Evolutionary conservation across 2,113 vertebrate species (phyloP).

Genomic region (Ophiodon elongatus): DNA sequence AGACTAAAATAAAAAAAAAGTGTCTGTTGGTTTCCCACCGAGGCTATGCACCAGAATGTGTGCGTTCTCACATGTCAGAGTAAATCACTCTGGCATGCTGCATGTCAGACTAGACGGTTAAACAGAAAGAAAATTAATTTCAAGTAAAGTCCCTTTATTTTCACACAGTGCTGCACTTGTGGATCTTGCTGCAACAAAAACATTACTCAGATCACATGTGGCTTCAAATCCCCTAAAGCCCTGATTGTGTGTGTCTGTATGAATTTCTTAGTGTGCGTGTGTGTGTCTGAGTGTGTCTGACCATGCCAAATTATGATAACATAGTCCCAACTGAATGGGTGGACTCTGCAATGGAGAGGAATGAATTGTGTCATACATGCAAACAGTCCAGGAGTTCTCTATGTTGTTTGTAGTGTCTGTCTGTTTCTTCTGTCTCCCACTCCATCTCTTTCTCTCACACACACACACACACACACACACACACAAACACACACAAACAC

Average conservation of each 20-base stretch:
- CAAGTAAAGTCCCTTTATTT: neutral
- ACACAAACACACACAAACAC: neutral
- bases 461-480: neutral
- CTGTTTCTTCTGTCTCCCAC: neutral
- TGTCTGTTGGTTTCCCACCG: constrained; percentile 23
- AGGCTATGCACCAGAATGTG: constrained; percentile 34
- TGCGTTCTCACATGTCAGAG: constrained; percentile 34
- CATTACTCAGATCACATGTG: constrained; percentile 45
- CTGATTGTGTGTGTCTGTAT: constrained; percentile 10
- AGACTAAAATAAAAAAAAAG: constrained; percentile 54
- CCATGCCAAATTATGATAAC: constrained; percentile 71
- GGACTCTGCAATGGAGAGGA: constrained; percentile 62
- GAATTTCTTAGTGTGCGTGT: too few species aligned
- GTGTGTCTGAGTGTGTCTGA: constrained; percentile 23
- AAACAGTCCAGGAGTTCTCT: constrained; percentile 42
- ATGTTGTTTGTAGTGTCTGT: constrained; percentile 27
- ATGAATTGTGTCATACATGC: constrained; percentile 62
- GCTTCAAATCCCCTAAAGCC: constrained; percentile 44
- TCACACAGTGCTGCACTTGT: neutral
- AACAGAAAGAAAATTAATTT: neutral
- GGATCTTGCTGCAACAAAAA: constrained; percentile 34
- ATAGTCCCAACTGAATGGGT: constrained; percentile 77
- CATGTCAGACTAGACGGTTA: constrained; percentile 1
- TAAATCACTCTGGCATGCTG: constrained; percentile 19
- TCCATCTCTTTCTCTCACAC: neutral